Evolutionary conservation across 2,888 invertebrate species (phyloP), one percentile per base, ranked within the genome.

Genomic region (Julus scanicus): DNA sequence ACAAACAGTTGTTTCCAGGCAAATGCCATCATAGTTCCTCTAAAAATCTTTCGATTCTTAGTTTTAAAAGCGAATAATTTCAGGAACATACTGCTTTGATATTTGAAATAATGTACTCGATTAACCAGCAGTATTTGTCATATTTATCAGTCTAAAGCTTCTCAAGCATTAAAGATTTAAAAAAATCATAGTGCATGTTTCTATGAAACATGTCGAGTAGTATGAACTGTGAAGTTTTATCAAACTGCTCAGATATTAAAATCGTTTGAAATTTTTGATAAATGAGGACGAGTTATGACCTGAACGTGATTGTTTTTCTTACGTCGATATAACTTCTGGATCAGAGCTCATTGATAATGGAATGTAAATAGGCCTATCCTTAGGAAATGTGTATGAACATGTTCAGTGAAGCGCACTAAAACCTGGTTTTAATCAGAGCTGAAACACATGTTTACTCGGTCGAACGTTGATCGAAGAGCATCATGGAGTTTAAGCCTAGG

Each of bases 361-460:
- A 20, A 71, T 71, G 63, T 29, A 20, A 29, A 71, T 71, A 29
- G 63, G 63, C 20, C 63, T 71, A 20, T 71, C 63, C 20, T 20
- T 71, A 20, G 11, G 63, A 20, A 20, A 71, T 9, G 20, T 71
- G 63, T 71, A 71, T 71, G 63, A 71, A 29, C 20, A 71, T 71
- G 63, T 71, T 71, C 63, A 71, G 63, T 71, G 63, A 71, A 29
- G 63, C 63, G 63, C 17, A 20, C 63, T 20, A 20, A 71, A 71
- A 8, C 63, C 11, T 1, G 20, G 20, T 71, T 71, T 71, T 71
- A 71, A 71, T 71, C 63, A 71, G 63, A 71, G 63, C 63, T 20
- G 63, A 71, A 71, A 71, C 63, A 71, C 63, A 71, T 71, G 63
- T 71, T 71, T 71, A 71, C 63, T 71, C 20, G 63, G 20, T 20